Conservation (phyloP, 2,888 invertebrate species). For the Nomada fabriciana region DNA sequence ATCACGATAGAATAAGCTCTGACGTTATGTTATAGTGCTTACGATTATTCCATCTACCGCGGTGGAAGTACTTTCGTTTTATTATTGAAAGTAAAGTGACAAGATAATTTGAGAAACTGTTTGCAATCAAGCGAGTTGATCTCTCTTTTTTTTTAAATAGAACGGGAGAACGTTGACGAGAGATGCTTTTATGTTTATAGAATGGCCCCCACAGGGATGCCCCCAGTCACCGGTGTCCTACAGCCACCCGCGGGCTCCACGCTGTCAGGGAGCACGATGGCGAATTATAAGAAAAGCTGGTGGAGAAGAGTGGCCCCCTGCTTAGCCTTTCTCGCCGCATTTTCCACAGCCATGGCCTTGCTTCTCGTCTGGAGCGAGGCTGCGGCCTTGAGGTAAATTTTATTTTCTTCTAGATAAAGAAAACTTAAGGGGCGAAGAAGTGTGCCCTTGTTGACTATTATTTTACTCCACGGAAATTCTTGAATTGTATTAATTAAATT, state of each 20-base stretch:
- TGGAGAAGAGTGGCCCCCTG: slow-evolving; percentile 87
- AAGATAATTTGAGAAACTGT: not conserved
- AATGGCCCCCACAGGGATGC: slow-evolving; percentile 72
- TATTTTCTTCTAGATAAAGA: too few species aligned
- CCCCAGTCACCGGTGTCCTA: slow-evolving; percentile 52
- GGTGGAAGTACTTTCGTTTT: not conserved
- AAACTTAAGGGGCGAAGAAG: too few species aligned
- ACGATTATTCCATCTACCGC: too few species aligned
- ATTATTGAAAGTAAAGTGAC: not conserved
- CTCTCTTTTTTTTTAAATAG: not conserved
- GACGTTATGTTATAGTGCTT: too few species aligned
- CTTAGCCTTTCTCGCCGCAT: slow-evolving; percentile 90
- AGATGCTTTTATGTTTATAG: slow-evolving; percentile 60
- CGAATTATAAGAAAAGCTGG: slow-evolving; percentile 77
- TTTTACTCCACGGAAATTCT: too few species aligned
- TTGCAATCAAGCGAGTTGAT: not conserved
- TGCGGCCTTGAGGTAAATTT: slow-evolving; percentile 87
- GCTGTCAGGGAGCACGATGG: slow-evolving; percentile 60
- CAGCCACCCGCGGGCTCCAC: slow-evolving; percentile 63
- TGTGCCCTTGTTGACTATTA: too few species aligned
- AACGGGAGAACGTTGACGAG: not conserved
- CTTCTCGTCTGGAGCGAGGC: slow-evolving; percentile 93
- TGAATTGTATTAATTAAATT: too few species aligned
- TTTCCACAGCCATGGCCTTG: slow-evolving; percentile 92
- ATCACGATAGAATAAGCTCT: not conserved